Evolutionary conservation across 2,113 vertebrate genomes (phyloP), one percentile per base, ranked within the genome.

Genomic region (Axis porcinus): DNA sequence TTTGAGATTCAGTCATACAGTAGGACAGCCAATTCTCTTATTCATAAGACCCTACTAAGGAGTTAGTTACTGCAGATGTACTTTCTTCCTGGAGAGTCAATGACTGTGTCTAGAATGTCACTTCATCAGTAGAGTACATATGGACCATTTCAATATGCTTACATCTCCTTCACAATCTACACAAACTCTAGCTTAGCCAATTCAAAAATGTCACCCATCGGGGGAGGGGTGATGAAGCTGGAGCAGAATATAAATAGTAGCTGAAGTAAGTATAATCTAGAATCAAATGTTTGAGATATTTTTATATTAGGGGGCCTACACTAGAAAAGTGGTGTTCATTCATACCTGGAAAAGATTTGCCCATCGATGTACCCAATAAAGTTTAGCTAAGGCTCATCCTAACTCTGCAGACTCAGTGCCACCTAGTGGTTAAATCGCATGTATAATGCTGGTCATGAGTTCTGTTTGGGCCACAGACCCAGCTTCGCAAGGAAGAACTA

Each of bases 341-440:
- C n/a, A 70, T 21, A 79, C 57, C 40, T 16, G 67, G 85, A 57
- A 43, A 86, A 82, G n/a, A 30, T 86, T n/a, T n/a, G 36, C 6
- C 0, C 81, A 28, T 52, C 60, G 47, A 3, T 3, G 17, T 27
- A 25, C 5, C 89, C 84, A 54, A 1, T 45, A n/a, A 25, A 50
- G 16, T 2, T 60, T 50, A 30, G 15, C 7, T 36, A 1, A 25
- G 7, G 15, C 4, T 78, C 19, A 67, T 36, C 33, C 10, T 8
- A 93, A 96, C 45, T 95, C 86, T 79, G 27, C 74, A 96, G 36
- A 89, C 64, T 95, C 93, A 87, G 43, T 54, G 87, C 93, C 97
- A 97, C 96, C 97, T 97, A 97, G 92, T 94, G 97, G 97, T 82
- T 27, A 36, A 74, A 50, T 67, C 15, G 2, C 54, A 58, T 70